phyloP scores from a whole-genome alignment of 2,888 invertebrate species.

The Pherbina coryleti region DNA sequence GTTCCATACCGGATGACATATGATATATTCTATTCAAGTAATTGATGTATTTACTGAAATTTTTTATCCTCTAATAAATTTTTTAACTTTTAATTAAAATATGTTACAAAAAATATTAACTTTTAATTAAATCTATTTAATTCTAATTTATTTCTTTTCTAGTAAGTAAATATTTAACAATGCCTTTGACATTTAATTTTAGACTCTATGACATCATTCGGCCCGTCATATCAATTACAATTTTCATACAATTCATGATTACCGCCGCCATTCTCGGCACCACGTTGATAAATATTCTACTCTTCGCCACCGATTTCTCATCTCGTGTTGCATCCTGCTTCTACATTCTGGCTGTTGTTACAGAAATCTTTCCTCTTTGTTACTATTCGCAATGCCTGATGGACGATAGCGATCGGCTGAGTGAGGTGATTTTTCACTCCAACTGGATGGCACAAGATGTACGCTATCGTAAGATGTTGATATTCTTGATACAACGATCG shows the following conservation, averaged over 20 bases:
- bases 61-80: no score
- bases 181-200: not conserved
- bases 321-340: slow-evolving; percentile 44
- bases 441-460: slow-evolving; percentile 44
- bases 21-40: no score
- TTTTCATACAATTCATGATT: slow-evolving; percentile 49
- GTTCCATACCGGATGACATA: no score
- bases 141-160: no score
- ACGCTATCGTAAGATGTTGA: slow-evolving; percentile 44
- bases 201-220: slow-evolving; percentile 49
- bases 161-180: not conserved
- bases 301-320: slow-evolving; percentile 45
- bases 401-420: slow-evolving; percentile 43
- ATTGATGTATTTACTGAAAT: no score
- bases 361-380: slow-evolving; percentile 49
- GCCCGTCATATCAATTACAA: slow-evolving; percentile 48
- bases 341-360: slow-evolving; percentile 44
- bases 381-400: slow-evolving; percentile 47
- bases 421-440: slow-evolving; percentile 47
- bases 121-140: no score
- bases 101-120: no score
- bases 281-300: slow-evolving; percentile 48
- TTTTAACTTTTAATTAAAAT: no score
- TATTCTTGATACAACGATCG: slow-evolving; percentile 45
- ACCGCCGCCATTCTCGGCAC: slow-evolving; percentile 46